A percentile compares a stretch with the other conserved stretches of the same genome.
Evolutionary conservation across 1,140 invertebrate genomes (phyloP).

Genomic region (Drosophila micromelanica): DNA sequence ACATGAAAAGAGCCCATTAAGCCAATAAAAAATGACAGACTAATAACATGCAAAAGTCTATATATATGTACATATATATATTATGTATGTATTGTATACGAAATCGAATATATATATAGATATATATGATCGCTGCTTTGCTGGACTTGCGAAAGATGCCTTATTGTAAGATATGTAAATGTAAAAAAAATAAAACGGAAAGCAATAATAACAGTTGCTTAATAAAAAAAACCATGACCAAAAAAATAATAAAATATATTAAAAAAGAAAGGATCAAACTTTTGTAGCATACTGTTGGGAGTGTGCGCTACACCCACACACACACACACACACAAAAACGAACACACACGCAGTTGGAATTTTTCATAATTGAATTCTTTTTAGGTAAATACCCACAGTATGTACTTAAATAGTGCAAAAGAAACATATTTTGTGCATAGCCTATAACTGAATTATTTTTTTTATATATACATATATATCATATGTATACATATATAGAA

Average conservation of each 20-base stretch:
- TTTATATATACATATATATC: constrained; percentile 3
- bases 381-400: constrained; percentile 13
- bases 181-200: constrained; percentile 3
- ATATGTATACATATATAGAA: constrained; percentile 14
- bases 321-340: not conserved
- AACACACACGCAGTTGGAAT: not conserved
- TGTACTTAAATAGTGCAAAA: constrained; percentile 36
- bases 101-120: not conserved
- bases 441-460: constrained; percentile 11
- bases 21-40: constrained; percentile 31
- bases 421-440: constrained; percentile 9
- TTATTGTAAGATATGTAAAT: constrained; percentile 31
- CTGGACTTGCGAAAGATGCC: constrained; percentile 14
- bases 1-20: not conserved
- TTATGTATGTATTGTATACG: not conserved
- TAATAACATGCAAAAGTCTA: not conserved
- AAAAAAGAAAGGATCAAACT: constrained; percentile 8
- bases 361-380: not conserved
- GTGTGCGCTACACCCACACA: not conserved
- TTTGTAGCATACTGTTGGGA: constrained; percentile 6
- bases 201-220: constrained; percentile 46
- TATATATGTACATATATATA: not conserved
- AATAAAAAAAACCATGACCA: constrained; percentile 27
- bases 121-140: not conserved
- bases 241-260: not conserved